These are phyloP conservation scores for Ctenodactylus gundi DNA, from an alignment of 2,113 vertebrate genomes.

Conservation along the genomic window DNA sequence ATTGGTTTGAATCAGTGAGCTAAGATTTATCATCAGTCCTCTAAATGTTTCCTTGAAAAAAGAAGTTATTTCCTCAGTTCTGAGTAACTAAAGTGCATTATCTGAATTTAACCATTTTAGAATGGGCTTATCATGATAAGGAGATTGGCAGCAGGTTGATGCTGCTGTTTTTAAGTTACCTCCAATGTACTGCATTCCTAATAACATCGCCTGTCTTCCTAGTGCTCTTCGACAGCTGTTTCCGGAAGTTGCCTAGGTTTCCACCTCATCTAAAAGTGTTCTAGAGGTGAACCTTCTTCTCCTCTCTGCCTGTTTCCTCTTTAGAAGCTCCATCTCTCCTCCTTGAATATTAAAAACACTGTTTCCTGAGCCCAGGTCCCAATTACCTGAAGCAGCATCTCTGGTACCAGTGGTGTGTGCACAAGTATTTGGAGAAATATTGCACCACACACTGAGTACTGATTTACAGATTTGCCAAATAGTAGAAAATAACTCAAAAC, in stretches of 20 bases:
- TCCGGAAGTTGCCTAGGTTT: background rate
- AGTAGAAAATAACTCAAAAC: slow-evolving; percentile 3
- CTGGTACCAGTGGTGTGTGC: background rate
- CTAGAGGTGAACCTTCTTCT: background rate
- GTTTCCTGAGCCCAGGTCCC: background rate
- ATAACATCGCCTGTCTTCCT: background rate
- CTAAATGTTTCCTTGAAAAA: background rate
- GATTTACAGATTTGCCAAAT: background rate
- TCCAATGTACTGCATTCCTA: background rate
- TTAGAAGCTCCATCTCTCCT: background rate
- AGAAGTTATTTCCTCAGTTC: background rate
- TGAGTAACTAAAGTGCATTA: background rate
- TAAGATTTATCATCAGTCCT: background rate
- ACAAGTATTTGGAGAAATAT: background rate
- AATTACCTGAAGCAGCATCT: background rate
- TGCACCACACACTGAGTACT: background rate
- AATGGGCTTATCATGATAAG: background rate
- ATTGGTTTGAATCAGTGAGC: slow-evolving; percentile 36
- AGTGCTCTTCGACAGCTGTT: background rate
- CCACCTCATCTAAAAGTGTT: background rate
- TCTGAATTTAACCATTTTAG: background rate
- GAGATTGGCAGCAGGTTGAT: background rate
- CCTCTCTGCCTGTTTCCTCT: background rate
- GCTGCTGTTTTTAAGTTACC: background rate
- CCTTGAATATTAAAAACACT: background rate